phyloP scores from a whole-genome alignment of 2,113 vertebrate species.

The Anthoscopus minutus region DNA sequence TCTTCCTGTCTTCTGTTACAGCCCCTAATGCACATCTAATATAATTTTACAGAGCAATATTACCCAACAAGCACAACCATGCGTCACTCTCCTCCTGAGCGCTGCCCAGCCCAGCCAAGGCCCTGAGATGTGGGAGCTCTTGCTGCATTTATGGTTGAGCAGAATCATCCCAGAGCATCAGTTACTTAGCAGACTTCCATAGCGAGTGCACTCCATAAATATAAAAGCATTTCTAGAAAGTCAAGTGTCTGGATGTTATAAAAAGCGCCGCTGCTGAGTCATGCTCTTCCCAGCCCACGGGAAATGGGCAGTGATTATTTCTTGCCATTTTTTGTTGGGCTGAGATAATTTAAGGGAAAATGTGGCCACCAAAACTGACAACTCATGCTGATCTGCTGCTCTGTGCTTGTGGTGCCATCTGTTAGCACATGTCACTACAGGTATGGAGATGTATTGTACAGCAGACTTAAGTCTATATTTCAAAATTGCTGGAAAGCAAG shows the following conservation, averaged over 20 bases:
- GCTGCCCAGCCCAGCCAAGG: not conserved
- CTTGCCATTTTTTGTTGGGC: not conserved
- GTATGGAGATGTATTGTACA: constrained; percentile 52
- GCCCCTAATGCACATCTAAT: constrained; percentile 32
- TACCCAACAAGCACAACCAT: not conserved
- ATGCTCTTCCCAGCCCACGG: not conserved
- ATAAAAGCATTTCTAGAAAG: constrained; percentile 42
- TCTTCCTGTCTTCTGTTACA: constrained; percentile 17
- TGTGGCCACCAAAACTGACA: constrained; percentile 30
- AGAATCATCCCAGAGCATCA: not conserved
- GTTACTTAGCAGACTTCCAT: constrained; percentile 7
- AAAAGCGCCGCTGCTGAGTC: constrained; percentile 1
- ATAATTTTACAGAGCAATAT: not conserved
- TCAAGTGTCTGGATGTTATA: not conserved
- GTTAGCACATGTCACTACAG: constrained; percentile 55
- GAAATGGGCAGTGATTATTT: constrained; percentile 17
- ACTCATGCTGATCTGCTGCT: constrained; percentile 40
- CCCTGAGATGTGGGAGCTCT: not conserved
- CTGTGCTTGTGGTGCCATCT: constrained; percentile 9
- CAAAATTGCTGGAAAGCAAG: constrained; percentile 60
- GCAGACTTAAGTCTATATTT: constrained; percentile 51
- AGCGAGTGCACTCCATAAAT: not conserved
- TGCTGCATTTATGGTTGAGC: not conserved
- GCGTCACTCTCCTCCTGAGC: not conserved
- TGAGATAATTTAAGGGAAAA: constrained; percentile 43